These are phyloP conservation scores for Oxygymnocypris stewartii DNA, from an alignment of 2,113 vertebrate genomes.

Conservation along the genomic window DNA sequence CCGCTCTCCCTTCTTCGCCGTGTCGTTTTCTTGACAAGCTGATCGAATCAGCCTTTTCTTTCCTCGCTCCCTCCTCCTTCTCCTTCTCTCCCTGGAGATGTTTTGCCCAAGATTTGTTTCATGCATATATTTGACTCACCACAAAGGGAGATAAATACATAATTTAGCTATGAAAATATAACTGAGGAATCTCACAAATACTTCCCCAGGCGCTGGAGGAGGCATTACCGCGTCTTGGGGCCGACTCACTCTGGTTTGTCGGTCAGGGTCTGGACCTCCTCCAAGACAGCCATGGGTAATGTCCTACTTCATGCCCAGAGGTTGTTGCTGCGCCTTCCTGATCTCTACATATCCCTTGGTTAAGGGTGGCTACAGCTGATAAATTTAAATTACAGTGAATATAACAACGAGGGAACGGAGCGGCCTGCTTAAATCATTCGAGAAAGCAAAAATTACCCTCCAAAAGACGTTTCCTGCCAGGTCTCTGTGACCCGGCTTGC, in stretches of 20 bases:
- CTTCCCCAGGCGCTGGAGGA: constrained; percentile 32
- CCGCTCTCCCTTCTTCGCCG: constrained; percentile 6
- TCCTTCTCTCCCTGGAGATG: background rate
- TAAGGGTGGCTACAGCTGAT: constrained; percentile 53
- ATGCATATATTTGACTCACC: constrained; percentile 18
- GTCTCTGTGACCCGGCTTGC: constrained; percentile 42
- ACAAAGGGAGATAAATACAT: constrained; percentile 35
- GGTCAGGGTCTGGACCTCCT: constrained; percentile 61
- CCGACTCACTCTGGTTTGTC: constrained; percentile 50
- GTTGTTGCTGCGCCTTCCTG: constrained; percentile 40
- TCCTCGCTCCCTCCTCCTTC: background rate
- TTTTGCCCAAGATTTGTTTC: constrained; percentile 24
- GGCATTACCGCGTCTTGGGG: constrained; percentile 60
- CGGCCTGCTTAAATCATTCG: constrained; percentile 40
- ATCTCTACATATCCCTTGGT: constrained; percentile 50
- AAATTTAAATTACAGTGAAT: constrained; percentile 65
- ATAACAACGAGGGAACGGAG: constrained; percentile 37
- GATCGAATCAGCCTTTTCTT: constrained; percentile 21
- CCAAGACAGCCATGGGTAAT: constrained; percentile 51
- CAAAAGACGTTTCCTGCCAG: constrained; percentile 18
- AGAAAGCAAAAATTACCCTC: constrained; percentile 54
- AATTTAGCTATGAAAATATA: constrained; percentile 39
- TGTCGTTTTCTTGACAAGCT: constrained; percentile 38
- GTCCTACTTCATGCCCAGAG: constrained; percentile 50
- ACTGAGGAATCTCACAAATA: constrained; percentile 40